phyloP scores from a whole-genome alignment of 2,797 vertebrate genomes.

The Acestrorhynchus altus region DNA sequence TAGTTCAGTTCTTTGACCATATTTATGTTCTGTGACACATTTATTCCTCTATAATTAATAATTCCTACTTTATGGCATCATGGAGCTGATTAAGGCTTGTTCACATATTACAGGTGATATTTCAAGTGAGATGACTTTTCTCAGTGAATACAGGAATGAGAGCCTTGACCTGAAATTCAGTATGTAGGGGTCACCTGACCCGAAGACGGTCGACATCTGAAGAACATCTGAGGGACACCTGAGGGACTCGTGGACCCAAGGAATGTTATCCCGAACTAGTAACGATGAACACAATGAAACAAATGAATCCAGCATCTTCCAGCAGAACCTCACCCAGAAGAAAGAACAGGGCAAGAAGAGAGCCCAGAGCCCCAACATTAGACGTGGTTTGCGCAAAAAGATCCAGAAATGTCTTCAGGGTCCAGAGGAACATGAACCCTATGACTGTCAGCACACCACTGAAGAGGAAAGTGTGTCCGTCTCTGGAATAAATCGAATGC shows the following conservation, averaged over 20 bases:
- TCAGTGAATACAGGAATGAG: constrained; percentile 25
- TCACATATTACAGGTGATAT: constrained; percentile 40
- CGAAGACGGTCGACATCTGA: constrained; percentile 58
- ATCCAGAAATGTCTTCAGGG: constrained; percentile 82
- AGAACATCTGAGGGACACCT: constrained; percentile 44
- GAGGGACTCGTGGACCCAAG: constrained; percentile 48
- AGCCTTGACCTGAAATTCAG: constrained; percentile 49
- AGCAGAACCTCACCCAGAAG: constrained; percentile 70
- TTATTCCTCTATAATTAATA: neutral
- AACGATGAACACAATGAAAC: constrained; percentile 78
- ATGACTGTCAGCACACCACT: constrained; percentile 68
- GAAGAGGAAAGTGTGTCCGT: constrained; percentile 73
- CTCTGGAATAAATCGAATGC: constrained; percentile 71
- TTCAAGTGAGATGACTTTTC: constrained; percentile 5
- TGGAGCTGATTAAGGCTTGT: constrained; percentile 31
- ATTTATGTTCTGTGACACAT: neutral
- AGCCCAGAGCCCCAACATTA: constrained; percentile 73
- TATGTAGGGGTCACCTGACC: constrained; percentile 51
- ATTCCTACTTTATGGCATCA: neutral
- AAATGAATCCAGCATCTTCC: constrained; percentile 67
- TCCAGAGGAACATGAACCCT: constrained; percentile 70
- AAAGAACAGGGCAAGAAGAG: constrained; percentile 74
- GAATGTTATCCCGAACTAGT: constrained; percentile 84
- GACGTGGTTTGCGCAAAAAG: constrained; percentile 71
- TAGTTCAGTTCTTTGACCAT: neutral